Evolutionary conservation across 2,113 vertebrate genomes (phyloP).

Genomic region (Mustela nigripes): DNA sequence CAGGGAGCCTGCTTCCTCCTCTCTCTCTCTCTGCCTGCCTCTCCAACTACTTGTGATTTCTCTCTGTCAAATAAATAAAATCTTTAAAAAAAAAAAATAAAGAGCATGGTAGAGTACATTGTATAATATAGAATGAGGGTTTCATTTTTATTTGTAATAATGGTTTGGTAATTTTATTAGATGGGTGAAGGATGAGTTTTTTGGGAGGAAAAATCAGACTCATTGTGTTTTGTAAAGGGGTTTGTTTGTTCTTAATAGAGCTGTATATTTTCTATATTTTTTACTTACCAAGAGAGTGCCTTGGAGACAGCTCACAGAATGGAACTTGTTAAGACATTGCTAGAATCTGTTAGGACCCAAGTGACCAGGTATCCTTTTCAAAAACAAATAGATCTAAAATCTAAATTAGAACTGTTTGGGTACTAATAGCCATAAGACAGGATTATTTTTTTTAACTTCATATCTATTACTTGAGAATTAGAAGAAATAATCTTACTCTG

Average conservation of each 20-base stretch:
- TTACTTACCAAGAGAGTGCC: not conserved
- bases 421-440: not conserved
- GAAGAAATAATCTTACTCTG: not conserved
- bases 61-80: too few species aligned
- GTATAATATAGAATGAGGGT: not conserved
- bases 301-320: not conserved
- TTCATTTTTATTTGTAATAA: constrained; percentile 45
- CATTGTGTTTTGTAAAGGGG: not conserved
- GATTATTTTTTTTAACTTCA: not conserved
- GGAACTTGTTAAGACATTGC: not conserved
- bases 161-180: constrained; percentile 31
- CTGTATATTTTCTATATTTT: not conserved
- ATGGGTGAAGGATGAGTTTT: not conserved
- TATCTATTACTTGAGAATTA: not conserved
- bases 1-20: too few species aligned
- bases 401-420: not conserved
- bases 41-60: too few species aligned
- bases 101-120: not conserved
- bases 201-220: not conserved
- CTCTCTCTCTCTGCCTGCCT: too few species aligned
- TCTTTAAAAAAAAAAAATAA: not conserved
- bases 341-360: not conserved
- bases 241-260: not conserved
- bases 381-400: constrained; percentile 21
- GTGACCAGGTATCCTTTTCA: not conserved